A percentile compares a stretch with the other conserved stretches of the same genome.
Evolutionary conservation across 2,888 invertebrate species (phyloP).

Genomic region (Platypus cylindrus): DNA sequence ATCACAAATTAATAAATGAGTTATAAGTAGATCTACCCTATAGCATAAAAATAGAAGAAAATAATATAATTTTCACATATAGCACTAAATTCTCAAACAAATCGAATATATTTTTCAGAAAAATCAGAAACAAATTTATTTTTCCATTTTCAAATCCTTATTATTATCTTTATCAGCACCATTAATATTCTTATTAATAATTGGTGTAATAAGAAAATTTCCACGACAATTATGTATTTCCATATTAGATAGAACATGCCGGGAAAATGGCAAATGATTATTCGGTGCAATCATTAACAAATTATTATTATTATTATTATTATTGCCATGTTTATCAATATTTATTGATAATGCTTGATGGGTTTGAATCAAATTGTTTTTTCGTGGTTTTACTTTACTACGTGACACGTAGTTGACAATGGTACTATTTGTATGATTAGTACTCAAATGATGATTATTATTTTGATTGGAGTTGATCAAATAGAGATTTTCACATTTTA

Average conservation of each 20-base stretch:
- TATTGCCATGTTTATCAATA: too few relatives aligned
- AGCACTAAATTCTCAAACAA: too few relatives aligned
- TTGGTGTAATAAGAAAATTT: too few relatives aligned
- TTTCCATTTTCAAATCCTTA: slow-evolving; percentile 10
- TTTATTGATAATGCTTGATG: slow-evolving; percentile 26
- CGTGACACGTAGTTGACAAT: slow-evolving; percentile 19
- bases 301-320: slow-evolving; percentile 53
- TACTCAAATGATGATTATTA: too few relatives aligned
- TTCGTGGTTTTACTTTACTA: slow-evolving; percentile 28
- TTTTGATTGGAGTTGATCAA: too few relatives aligned
- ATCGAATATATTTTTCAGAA: too few relatives aligned
- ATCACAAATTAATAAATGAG: too few relatives aligned
- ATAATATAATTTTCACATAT: too few relatives aligned
- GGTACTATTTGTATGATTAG: slow-evolving; percentile 17
- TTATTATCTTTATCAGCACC: slow-evolving; percentile 21
- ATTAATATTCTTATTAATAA: slow-evolving; percentile 26
- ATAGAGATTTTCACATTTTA: slow-evolving; percentile 43
- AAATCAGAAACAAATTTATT: slow-evolving; percentile 1
- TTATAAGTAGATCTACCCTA: too few relatives aligned
- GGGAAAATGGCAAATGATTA: slow-evolving; percentile 29
- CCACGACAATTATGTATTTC: slow-evolving; percentile 7
- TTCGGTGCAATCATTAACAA: slow-evolving; percentile 54
- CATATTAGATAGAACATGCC: slow-evolving; percentile 12
- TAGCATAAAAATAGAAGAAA: too few relatives aligned
- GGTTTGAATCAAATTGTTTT: slow-evolving; percentile 22